phyloP scores from a whole-genome alignment of 2,888 invertebrate genomes.

The Zele albiditarsus region DNA sequence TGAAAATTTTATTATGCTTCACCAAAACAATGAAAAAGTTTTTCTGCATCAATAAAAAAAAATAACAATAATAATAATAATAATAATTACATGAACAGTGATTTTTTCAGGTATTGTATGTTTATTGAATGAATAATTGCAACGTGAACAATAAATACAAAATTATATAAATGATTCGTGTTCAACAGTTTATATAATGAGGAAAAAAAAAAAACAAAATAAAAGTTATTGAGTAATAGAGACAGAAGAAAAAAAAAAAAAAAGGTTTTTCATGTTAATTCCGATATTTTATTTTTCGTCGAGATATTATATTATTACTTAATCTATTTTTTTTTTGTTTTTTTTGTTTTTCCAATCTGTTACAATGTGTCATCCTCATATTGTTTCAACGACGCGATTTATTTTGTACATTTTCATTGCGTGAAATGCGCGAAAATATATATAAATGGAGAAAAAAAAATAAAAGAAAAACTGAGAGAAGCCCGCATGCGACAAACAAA shows the following conservation, averaged over 20 bases:
- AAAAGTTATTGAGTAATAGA: slow-evolving; percentile 7
- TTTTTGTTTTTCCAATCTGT: slow-evolving; percentile 36
- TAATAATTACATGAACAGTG: background rate
- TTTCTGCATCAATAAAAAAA: background rate
- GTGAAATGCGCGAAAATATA: background rate
- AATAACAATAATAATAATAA: background rate
- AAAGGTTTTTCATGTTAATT: slow-evolving; percentile 11
- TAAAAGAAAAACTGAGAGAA: slow-evolving; percentile 36
- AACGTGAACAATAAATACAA: background rate
- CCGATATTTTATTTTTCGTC: background rate
- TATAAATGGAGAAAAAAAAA: slow-evolving; percentile 38
- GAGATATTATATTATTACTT: background rate
- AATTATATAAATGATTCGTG: background rate
- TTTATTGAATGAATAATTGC: slow-evolving; percentile 5
- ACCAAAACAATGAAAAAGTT: slow-evolving; percentile 12
- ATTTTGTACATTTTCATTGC: background rate
- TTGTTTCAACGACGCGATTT: background rate
- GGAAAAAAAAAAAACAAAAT: background rate
- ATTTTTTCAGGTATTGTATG: slow-evolving; percentile 10
- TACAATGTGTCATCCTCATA: background rate
- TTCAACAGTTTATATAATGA: background rate
- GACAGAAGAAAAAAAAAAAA: background rate
- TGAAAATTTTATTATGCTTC: background rate
- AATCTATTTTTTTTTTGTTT: slow-evolving; percentile 27
- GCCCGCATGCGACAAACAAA: slow-evolving; percentile 44